Base-by-base conservation (phyloP, 2,888 invertebrate genomes). In the Argynnis bischoffii region DNA sequence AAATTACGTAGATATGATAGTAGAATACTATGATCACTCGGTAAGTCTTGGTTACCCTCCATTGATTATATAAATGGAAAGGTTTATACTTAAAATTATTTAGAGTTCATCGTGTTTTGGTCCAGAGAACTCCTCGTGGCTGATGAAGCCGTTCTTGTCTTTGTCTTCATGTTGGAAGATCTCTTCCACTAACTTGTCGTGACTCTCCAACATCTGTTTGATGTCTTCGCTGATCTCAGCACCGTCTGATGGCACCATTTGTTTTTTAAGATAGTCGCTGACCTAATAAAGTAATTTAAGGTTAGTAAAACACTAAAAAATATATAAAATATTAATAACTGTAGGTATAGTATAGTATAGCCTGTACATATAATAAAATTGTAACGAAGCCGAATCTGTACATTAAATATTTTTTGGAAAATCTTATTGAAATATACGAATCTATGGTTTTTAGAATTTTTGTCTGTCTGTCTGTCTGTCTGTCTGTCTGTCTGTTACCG, bases 121-220 rank as follows among this genome's bases (percentile, higher is more conserved):
- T 4, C 98, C 99, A 35, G 98, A 98, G 93, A 99, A 99, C 90
- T 99, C 99, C 60, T 97, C 97, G 90, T 98, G 97, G 73, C 98
- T 98, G 79, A 99, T 99, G 91, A 95, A 97, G 70, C 99, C 99
- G 82, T 99, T 98, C 87, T 97, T 98, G 89, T 99, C 98, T 87
- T 97, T 97, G 86, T 99, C 99, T 87, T 99, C 99, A 85, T 98
- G 98, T 84, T 98, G 97, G 95, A 99, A 99, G 82, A 99, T 98
- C 87, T 99, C 98, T 81, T 98, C 97, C 8, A 99, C 97, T 67
- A 99, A 94, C 84, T 98, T 98, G 86, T 98, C 97, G 87, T 98
- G 97, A 81, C 97, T 96, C 69, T 96, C 96, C 66, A 97, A 90
- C 96, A 96, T 97, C 81, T 95, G 96, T 83, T 96, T 96, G 78